These are phyloP conservation scores for Chirona hameri DNA, from an alignment of 2,888 invertebrate genomes.

Conservation along the genomic window DNA sequence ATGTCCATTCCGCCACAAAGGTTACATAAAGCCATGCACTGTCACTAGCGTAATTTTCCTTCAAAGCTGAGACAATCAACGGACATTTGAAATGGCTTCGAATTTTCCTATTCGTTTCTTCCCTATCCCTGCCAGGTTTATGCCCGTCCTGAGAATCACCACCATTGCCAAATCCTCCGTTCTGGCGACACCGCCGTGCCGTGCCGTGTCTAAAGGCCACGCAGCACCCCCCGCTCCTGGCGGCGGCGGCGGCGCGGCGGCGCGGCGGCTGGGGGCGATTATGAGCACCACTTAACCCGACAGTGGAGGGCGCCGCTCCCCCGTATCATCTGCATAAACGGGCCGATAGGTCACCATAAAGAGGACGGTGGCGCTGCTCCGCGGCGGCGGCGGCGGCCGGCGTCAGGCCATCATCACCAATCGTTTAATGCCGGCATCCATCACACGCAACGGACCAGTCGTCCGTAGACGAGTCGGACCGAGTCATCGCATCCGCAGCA, in stretches of 20 bases:
- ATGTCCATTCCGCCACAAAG: no score
- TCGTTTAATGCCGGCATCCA: constrained; percentile 7
- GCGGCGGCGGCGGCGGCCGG: not conserved
- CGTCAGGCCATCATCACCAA: not conserved
- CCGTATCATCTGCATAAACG: not conserved
- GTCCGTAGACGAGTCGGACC: not conserved
- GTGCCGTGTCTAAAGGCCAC: no score
- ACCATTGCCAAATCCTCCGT: no score
- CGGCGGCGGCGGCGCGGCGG: not conserved
- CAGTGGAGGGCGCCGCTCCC: not conserved
- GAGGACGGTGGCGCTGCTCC: not conserved
- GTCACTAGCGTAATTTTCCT: no score
- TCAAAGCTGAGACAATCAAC: no score
- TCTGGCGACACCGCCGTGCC: no score
- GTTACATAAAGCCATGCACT: no score
- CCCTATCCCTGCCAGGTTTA: no score
- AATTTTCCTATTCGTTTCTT: no score
- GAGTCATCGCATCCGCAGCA: not conserved
- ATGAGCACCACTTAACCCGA: constrained; percentile 25
- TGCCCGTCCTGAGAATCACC: no score
- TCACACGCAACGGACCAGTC: not conserved
- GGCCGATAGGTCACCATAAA: constrained; percentile 5
- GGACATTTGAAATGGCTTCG: no score
- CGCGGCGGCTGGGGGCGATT: not conserved
- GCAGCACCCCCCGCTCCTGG: not conserved